Base-by-base conservation (phyloP, 2,888 invertebrate genomes). In the Drosophila acutilabella region DNA sequence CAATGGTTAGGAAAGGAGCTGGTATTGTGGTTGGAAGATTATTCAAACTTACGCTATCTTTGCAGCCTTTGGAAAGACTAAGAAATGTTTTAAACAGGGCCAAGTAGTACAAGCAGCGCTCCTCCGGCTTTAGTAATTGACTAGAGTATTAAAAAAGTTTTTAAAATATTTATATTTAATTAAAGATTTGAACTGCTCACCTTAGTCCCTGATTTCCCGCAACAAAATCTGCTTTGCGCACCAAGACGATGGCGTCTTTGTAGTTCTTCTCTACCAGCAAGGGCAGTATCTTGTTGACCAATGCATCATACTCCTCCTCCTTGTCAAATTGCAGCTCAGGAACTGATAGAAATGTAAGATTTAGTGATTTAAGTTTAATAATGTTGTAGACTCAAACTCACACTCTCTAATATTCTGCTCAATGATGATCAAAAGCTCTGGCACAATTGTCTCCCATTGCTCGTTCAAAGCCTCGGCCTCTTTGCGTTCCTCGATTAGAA, bases 401-500 rank as follows among this genome's bases (percentile, higher is more conserved):
- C 91, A 81, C 57, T 91, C 80, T 2, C 68, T 74, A 0, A 92
- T 45, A 36, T 88, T 84, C 38, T 90, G 74, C 57, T 91, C 90
- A 1, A 92, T 87, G 51, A 89, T 84, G 0, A 90, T 89, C 26
- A 89, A 67, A 4, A 93, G 70, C 26, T 90, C 89, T 0, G 89
- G 88, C 18, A 88, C 87, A 51, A 91, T 64, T n/a, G 33, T 14
- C 61, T 77, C 88, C 90, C 89, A 92, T 54, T 90, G 91, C 41
- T 93, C 93, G 42, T 95, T 94, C 1, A 93, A 90, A 38, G 91
- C 90, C 20, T 93, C 90, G 0, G 94, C 91, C 23, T 94, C 93
- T 50, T 93, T 92, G 30, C 94, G 93, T 93, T 94, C 90, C 90
- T 93, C 58, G 91, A 93, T 94, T 93, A 96, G 78, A 92, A 93